Evolutionary conservation across 2,113 vertebrate genomes (phyloP), one percentile per base, ranked within the genome.

Genomic region (Eretmochelys imbricata): DNA sequence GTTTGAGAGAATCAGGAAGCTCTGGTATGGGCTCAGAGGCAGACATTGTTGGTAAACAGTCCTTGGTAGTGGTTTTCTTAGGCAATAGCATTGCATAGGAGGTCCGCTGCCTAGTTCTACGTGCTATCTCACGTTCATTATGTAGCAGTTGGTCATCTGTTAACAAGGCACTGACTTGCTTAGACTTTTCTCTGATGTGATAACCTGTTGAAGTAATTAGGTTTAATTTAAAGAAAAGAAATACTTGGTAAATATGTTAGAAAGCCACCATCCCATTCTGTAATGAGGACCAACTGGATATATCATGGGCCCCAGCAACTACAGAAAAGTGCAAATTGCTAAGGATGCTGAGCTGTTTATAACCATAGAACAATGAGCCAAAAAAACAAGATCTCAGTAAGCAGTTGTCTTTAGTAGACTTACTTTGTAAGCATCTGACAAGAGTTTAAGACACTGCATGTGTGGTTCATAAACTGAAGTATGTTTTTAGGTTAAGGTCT

Each of bases 151-250:
- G 80, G 24, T 97, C 96, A 79, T 98, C 96, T 95, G 95, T 96
- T 94, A 98, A 95, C 91, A 98, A 59, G 22, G 94, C 89, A 54
- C 97, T 89, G 62, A 98, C 75, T 96, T 98, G 96, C 57, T 97
- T 97, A 35, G 96, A 97, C 72, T 97, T 98, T 89, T 97, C 94
- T 42, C 96, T 92, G 76, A 98, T 93, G 55, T 96, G 86, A 65
- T 95, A 91, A 89, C 97, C 98, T 98, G 89, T 93, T 93, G 95
- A 89, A 97, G 38, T 94, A 38, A 46, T 55, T 46, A 38, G 50
- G 22, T 84, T 57, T 82, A 78, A 25, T 31, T 92, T 76, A 79
- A n/a, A 69, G 19, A 69, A 90, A 69, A 35, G 29, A 95, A 96
- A 90, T 48, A 72, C 13, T 82, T 29, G 46, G 31, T 42, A 82